Conservation (phyloP, 2,113 vertebrate genomes). For the Choloepus hoffmanni region DNA sequence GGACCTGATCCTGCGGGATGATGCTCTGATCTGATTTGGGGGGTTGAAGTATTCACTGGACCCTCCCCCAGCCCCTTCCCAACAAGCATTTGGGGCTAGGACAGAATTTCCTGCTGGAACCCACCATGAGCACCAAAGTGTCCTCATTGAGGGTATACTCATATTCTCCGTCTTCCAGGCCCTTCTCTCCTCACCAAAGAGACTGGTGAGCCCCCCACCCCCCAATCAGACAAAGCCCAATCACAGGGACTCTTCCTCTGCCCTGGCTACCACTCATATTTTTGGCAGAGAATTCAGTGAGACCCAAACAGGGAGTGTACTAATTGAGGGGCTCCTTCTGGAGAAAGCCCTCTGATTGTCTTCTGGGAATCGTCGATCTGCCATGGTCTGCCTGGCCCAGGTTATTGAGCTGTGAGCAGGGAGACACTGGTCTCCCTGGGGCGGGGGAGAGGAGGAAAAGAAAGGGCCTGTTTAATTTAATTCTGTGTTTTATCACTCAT, state of each 20-base stretch:
- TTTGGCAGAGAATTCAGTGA: slow-evolving; percentile 29
- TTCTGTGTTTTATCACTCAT: slow-evolving; percentile 55
- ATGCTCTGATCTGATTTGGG: not conserved
- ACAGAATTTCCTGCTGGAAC: not conserved
- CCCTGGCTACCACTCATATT: not conserved
- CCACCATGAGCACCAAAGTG: not conserved
- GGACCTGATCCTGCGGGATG: not conserved
- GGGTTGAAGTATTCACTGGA: not conserved
- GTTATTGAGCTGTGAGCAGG: slow-evolving; percentile 58
- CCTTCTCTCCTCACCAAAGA: not conserved
- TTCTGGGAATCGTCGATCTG: not conserved
- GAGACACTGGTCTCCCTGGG: slow-evolving; percentile 4
- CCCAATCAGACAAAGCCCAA: not conserved
- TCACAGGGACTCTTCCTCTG: not conserved
- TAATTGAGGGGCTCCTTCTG: not conserved
- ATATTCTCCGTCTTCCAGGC: not conserved
- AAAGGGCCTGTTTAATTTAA: slow-evolving; percentile 61
- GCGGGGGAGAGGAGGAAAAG: not conserved
- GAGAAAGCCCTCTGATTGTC: not conserved
- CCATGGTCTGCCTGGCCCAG: not conserved
- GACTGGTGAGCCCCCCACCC: not conserved
- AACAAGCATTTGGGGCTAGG: not conserved
- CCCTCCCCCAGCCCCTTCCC: not conserved
- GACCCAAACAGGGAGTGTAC: accelerated
- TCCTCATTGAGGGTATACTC: not conserved